Evolutionary conservation across 2,113 vertebrate species (phyloP).

Genomic region (Cyphomyrus discorhynchus): DNA sequence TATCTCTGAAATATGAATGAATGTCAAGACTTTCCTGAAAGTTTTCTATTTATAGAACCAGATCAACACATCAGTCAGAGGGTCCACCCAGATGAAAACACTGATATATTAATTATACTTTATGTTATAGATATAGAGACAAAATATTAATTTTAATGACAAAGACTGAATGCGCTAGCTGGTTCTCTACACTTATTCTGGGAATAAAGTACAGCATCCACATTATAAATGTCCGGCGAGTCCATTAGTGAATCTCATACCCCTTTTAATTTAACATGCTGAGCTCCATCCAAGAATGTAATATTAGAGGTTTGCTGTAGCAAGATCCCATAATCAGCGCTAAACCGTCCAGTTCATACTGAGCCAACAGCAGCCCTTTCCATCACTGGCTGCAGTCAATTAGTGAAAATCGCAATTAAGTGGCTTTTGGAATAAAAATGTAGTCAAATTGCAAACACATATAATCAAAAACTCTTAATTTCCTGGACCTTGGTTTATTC

Average conservation of each 20-base stretch:
- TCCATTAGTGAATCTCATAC: not conserved
- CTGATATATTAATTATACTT: not conserved
- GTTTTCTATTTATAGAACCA: slow-evolving; percentile 16
- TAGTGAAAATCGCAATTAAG: not conserved
- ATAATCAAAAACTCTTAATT: not conserved
- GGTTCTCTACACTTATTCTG: not conserved
- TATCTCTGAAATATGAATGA: not conserved
- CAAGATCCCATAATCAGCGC: slow-evolving; percentile 25
- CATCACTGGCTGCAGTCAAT: not conserved
- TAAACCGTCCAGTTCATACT: not conserved
- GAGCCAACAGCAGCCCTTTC: slow-evolving; percentile 2
- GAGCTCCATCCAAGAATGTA: not conserved
- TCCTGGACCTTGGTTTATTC: not conserved
- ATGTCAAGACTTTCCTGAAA: slow-evolving; percentile 13
- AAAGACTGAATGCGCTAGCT: not conserved
- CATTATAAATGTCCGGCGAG: not conserved
- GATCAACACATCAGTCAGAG: slow-evolving; percentile 9
- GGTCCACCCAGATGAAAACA: slow-evolving; percentile 22
- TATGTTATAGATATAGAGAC: not conserved
- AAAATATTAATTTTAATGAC: not conserved
- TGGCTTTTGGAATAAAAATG: not conserved
- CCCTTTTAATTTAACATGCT: not conserved
- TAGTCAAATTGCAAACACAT: not conserved
- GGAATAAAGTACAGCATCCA: not conserved
- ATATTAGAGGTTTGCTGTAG: not conserved